These are phyloP conservation scores for Clitarchus hookeri DNA, from an alignment of 2,888 invertebrate genomes.

Conservation along the genomic window DNA sequence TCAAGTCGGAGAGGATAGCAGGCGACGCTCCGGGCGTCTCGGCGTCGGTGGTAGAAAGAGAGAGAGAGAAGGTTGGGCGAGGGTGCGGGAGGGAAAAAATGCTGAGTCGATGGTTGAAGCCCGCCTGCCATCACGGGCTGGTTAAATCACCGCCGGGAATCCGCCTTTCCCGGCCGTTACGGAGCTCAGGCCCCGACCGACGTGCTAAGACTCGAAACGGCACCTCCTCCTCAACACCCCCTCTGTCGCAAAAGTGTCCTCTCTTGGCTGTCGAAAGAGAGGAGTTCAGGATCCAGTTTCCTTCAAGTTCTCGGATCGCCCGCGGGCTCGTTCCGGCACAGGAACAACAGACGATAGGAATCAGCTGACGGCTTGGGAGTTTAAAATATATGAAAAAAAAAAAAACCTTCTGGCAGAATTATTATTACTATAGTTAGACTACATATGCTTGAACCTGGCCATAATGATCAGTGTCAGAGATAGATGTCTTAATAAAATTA, in stretches of 20 bases:
- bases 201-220: slow-evolving; percentile 30
- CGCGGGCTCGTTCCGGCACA: too few relatives aligned
- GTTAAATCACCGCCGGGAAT: slow-evolving; percentile 29
- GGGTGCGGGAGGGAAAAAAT: not conserved
- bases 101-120: slow-evolving; percentile 3
- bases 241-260: not conserved
- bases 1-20: too few relatives aligned
- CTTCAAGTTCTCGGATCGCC: too few relatives aligned
- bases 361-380: too few relatives aligned
- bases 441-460: too few relatives aligned
- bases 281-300: not conserved
- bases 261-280: not conserved
- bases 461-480: too few relatives aligned
- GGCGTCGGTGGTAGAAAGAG: not conserved
- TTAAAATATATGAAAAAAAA: too few relatives aligned
- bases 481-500: too few relatives aligned
- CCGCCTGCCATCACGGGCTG: slow-evolving; percentile 23
- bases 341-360: too few relatives aligned
- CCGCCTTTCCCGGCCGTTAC: slow-evolving; percentile 22
- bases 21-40: not conserved
- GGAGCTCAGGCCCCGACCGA: slow-evolving; percentile 18
- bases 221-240: not conserved
- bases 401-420: too few relatives aligned
- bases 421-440: too few relatives aligned
- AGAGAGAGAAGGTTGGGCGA: not conserved